Percentiles rank a stretch among this genome's conserved stretches.
Conservation (phyloP, 2,113 vertebrate species). For the Catharus bicknelli region DNA sequence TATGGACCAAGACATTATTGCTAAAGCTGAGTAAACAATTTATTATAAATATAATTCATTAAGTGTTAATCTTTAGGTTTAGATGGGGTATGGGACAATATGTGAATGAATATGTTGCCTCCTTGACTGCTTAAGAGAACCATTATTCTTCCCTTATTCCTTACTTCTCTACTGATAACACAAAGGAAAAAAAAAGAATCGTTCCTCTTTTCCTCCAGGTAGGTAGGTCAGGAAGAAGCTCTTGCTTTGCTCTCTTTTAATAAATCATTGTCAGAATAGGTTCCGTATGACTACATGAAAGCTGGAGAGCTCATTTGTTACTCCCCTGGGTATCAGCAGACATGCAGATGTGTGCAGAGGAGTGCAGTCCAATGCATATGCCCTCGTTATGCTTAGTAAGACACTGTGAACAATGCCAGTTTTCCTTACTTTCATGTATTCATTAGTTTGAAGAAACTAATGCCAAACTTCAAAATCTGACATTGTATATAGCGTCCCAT, state of each 20-base stretch:
- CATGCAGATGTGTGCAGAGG: constrained; percentile 40
- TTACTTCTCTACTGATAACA: background rate
- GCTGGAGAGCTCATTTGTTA: constrained; percentile 39
- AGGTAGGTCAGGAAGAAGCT: constrained; percentile 42
- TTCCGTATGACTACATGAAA: constrained; percentile 59
- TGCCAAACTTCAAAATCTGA: background rate
- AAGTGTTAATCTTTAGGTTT: background rate
- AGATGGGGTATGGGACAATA: background rate
- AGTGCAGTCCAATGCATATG: background rate
- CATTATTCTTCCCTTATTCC: background rate
- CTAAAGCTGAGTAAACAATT: background rate
- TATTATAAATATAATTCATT: background rate
- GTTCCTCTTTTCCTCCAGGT: constrained; percentile 33
- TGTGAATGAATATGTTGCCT: background rate
- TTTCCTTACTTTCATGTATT: background rate
- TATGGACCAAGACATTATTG: background rate
- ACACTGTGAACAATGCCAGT: background rate
- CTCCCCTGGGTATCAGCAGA: background rate
- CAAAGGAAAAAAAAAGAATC: background rate
- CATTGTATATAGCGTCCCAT: background rate
- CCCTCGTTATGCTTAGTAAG: background rate
- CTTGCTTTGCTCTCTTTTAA: constrained; percentile 1
- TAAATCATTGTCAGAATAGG: constrained; percentile 58
- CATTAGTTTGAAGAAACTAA: background rate
- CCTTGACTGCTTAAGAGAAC: background rate